A percentile compares a stretch with the other conserved stretches of the same genome.
Evolutionary conservation across 2,113 vertebrate genomes (phyloP).

Genomic region (Lonchura striata): DNA sequence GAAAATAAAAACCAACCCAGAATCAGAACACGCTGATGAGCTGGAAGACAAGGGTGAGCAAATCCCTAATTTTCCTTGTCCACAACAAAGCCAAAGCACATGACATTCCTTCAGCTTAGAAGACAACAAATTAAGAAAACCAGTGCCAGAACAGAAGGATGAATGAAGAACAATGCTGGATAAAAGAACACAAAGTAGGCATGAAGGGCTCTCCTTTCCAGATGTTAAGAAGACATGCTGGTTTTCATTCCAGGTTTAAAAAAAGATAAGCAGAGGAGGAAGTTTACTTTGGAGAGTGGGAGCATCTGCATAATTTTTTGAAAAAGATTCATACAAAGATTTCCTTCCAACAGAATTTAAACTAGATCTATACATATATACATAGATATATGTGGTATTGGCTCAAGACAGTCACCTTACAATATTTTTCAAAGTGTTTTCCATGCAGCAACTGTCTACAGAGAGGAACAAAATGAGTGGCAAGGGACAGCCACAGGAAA

Average conservation of each 20-base stretch:
- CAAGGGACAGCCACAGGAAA: neutral
- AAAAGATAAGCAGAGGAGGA: conserved; percentile 24
- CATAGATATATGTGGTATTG: neutral
- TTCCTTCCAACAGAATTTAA: neutral
- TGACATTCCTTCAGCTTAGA: neutral
- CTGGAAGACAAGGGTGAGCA: conserved; percentile 8
- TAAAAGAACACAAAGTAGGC: neutral
- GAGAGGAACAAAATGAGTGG: neutral
- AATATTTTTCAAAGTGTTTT: neutral
- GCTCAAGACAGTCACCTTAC: neutral
- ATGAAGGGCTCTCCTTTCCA: neutral
- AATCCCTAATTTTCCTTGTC: conserved; percentile 31
- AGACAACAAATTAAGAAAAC: neutral
- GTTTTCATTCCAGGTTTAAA: neutral
- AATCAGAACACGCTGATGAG: neutral
- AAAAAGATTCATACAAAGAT: neutral
- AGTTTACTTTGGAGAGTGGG: conserved; percentile 4
- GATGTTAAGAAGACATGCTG: neutral
- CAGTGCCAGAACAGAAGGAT: neutral
- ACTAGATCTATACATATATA: neutral
- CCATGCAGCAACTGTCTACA: neutral
- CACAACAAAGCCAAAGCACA: conserved; percentile 46
- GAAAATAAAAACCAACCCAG: neutral
- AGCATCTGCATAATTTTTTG: neutral
- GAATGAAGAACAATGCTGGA: neutral